Evolutionary conservation across 2,113 vertebrate genomes (phyloP).

Genomic region (Hyla sarda): DNA sequence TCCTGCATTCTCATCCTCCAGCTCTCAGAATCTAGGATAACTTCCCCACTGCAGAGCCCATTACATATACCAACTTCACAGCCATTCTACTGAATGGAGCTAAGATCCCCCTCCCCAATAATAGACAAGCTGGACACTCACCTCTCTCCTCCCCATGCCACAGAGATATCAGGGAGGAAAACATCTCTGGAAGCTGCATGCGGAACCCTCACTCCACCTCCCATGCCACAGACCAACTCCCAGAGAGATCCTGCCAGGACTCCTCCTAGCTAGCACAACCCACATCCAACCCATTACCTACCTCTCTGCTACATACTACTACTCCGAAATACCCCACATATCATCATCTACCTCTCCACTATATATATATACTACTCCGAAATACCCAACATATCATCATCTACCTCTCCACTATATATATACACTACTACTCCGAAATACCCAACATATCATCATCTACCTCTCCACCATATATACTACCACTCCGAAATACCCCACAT

Average conservation of each 20-base stretch:
- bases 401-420: no score
- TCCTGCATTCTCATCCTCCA: not conserved
- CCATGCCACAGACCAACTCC: not conserved
- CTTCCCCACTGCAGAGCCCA: not conserved
- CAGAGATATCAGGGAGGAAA: conserved; percentile 54
- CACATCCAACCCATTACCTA: not conserved
- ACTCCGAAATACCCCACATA: no score
- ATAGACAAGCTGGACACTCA: not conserved
- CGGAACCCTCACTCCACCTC: not conserved
- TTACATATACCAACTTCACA: no score
- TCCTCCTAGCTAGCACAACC: not conserved
- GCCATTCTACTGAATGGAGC: not conserved
- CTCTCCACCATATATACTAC: no score
- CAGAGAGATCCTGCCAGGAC: not conserved
- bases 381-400: no score
- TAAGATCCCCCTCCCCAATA: not conserved
- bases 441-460: no score
- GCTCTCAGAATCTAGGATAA: not conserved
- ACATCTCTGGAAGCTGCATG: conserved; percentile 32
- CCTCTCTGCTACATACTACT: not conserved
- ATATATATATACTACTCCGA: no score
- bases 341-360: not conserved
- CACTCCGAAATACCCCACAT: no score
- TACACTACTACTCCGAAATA: no score
- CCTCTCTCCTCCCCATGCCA: conserved; percentile 46